Evolutionary conservation across 2,888 invertebrate genomes (phyloP), one percentile per base, ranked within the genome.

Genomic region (Eustalomyia histrio): DNA sequence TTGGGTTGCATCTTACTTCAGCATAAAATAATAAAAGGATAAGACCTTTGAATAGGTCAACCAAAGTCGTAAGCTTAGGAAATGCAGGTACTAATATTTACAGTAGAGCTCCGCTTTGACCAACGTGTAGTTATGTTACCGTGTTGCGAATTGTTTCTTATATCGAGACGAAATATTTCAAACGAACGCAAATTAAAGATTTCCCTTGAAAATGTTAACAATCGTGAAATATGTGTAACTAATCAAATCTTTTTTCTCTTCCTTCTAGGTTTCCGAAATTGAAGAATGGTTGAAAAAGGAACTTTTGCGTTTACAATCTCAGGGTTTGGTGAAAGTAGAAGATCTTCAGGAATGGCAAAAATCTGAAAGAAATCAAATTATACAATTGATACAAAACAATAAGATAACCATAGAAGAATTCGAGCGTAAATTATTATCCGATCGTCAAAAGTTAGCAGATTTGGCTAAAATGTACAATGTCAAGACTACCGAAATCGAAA

Each of bases 271-370:
- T 0, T 86, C 88, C 16, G 89, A 90, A 61, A 86, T 90, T 1
- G 87, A 90, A 76, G 87, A 89, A 0, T 90, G 90, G 89, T 76
- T 90, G 7, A 88, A 89, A 60, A 85, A 87, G 67, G 90, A 90
- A 71, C 76, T 90, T 3, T 5, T 84, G 65, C 86, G 89, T 0
- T 68, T 90, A 53, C 87, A 90, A 52, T 85, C 85, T 21, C 86
- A 89, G 60, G 90, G 90, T 9, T 81, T 90, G 2, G 79, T 90
- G 9, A 89, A 88, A 73, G 85, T 85, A 0, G 89, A 89, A 33
- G 86, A 90, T n/a, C 80, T 90, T 0, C 86, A 88, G 64, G 88
- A 87, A 47, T 90, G 90, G 90, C 90, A 90, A 57, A 83, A 86
- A 60, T 82, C 85, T 0, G 89, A 90, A 72, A 86, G 89, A 1